These are phyloP conservation scores for Pachypeltis micranthus DNA, from an alignment of 1,140 invertebrate genomes.

Conservation along the genomic window DNA sequence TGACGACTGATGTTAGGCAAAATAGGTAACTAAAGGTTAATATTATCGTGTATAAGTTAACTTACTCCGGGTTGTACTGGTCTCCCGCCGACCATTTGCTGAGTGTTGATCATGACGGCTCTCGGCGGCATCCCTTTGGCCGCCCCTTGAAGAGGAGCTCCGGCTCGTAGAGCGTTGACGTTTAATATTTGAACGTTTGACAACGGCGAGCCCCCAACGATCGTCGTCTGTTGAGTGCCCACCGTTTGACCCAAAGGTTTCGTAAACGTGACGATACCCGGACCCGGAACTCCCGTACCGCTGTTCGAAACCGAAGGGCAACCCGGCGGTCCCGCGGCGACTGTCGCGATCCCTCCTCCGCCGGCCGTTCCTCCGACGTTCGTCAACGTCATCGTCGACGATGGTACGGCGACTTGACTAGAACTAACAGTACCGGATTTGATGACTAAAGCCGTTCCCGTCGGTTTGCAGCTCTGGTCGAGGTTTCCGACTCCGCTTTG, in stretches of 20 bases:
- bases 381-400: conserved; percentile 43
- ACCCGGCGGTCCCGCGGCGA: too few species aligned
- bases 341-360: conserved; percentile 26
- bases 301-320: too few species aligned
- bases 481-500: conserved; percentile 24
- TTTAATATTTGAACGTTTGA: conserved; percentile 77
- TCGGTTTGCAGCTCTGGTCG: conserved; percentile 40
- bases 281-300: conserved; percentile 22
- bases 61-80: conserved; percentile 67
- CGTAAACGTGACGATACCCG: conserved; percentile 40
- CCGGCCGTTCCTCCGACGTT: conserved; percentile 28
- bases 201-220: conserved; percentile 42
- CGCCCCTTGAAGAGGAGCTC: conserved; percentile 48
- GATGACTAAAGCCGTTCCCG: conserved; percentile 52
- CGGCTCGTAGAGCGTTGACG: conserved; percentile 55
- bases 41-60: too few species aligned
- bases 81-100: conserved; percentile 66
- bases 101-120: conserved; percentile 55
- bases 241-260: conserved; percentile 41
- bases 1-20: too few species aligned
- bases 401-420: conserved; percentile 45
- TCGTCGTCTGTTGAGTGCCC: conserved; percentile 41
- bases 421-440: conserved; percentile 46
- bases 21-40: too few species aligned
- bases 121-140: conserved; percentile 58